These are phyloP conservation scores for Styela clava DNA, from an alignment of 23 tunicate genomes.

Conservation along the genomic window DNA sequence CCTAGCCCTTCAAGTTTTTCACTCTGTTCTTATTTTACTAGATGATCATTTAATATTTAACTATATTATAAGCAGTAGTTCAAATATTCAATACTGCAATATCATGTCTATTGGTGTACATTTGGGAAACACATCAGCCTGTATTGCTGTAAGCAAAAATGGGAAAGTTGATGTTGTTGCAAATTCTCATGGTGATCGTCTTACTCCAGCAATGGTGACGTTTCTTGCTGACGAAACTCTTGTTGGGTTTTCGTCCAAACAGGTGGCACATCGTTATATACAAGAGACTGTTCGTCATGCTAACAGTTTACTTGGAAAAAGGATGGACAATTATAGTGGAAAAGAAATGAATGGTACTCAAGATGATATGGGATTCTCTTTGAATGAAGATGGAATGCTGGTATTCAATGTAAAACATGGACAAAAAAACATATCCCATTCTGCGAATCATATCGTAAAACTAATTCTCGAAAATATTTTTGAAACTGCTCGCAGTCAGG, in stretches of 20 bases:
- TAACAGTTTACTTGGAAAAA: slow-evolving; percentile 5
- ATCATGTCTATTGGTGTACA: slow-evolving; percentile 29
- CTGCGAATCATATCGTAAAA: not conserved
- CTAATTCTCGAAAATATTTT: slow-evolving; percentile 10
- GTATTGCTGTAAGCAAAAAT: slow-evolving; percentile 20
- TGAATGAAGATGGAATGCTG: slow-evolving; percentile 9
- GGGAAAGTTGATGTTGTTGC: slow-evolving; percentile 28
- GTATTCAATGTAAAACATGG: slow-evolving; percentile 5
- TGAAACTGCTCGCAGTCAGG: slow-evolving; percentile 21
- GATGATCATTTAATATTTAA: too few species aligned
- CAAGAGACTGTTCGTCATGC: slow-evolving; percentile 6
- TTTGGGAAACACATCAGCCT: slow-evolving; percentile 27
- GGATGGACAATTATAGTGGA: not conserved
- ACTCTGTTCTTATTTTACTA: too few species aligned
- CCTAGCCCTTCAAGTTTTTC: too few species aligned
- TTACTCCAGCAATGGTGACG: slow-evolving; percentile 32
- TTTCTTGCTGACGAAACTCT: not conserved
- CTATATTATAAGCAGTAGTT: too few species aligned
- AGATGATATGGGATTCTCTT: not conserved
- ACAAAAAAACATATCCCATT: not conserved
- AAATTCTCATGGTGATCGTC: slow-evolving; percentile 28
- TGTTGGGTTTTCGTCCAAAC: slow-evolving; percentile 26
- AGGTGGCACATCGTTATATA: slow-evolving; percentile 10
- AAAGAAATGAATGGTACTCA: not conserved
- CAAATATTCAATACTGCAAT: too few species aligned